Evolutionary conservation across 2,113 vertebrate species (phyloP), one percentile per base, ranked within the genome.

Genomic region (Hypocryptadius cinnamomeus): DNA sequence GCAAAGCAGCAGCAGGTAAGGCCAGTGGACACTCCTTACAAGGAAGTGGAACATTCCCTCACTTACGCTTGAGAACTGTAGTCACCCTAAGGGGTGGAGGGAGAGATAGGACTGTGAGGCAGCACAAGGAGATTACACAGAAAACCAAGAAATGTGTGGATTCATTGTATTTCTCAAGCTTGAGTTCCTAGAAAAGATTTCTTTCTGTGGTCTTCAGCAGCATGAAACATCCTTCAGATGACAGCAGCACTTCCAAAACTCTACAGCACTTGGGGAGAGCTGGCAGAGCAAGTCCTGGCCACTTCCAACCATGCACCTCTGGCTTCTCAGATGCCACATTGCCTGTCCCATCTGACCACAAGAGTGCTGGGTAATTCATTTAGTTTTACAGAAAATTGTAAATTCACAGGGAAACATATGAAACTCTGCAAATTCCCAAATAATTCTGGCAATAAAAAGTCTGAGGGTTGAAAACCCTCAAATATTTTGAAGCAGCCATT

Each of bases 21-120:
- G 89, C 37, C 66, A 60, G 25, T 4, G 40, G 31, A 40, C 1
- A 5, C 23, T 91, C 70, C 84, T 56, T 56, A 90, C 60, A 53
- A 68, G 72, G 91, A 79, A 65, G 8, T 5, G 7, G 50, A 65
- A 69, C 44, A 4, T 61, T 84, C 28, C 59, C 60, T 94, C 13
- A 4, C 42, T 93, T 50, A 77, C 0, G 0, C 47, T 12, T 12
- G 1, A 44, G 31, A 85, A 48, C 48, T 0, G 0, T 12, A 78
- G 42, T 44, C 79, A 74, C 50, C 60, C 61, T 78, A 6, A 31
- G 53, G 70, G 73, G 54, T 39, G 22, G 15, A 60, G 60, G 70
- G 35, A 91, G 30, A 94, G n/a, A 60, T 1, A 91, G 40, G 15
- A 7, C 37, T 30, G 37, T 6, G 74, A 69, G 64, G 54, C 42